Conservation (phyloP, 2,113 vertebrate genomes). For the Sitta europaea region DNA sequence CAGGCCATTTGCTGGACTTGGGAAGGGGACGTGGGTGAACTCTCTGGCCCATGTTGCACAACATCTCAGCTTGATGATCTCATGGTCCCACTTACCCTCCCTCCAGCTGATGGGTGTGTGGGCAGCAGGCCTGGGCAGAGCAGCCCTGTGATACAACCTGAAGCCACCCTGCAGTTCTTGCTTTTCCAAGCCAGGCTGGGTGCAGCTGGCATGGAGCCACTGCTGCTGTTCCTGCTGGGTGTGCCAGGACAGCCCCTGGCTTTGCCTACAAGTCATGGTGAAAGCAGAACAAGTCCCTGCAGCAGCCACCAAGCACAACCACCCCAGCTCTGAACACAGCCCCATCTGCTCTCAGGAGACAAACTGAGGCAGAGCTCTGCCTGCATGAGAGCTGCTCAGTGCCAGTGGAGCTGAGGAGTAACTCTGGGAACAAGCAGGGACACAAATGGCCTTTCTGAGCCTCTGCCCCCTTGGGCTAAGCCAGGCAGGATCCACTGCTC, state of each 20-base stretch:
- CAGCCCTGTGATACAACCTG: not conserved
- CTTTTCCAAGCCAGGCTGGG: not conserved
- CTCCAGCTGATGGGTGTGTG: not conserved
- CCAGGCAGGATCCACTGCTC: not conserved
- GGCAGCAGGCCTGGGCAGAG: not conserved
- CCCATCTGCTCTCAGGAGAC: not conserved
- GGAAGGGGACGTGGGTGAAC: not conserved
- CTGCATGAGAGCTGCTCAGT: not conserved
- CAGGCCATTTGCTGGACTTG: not conserved
- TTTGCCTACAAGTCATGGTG: not conserved
- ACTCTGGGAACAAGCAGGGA: not conserved
- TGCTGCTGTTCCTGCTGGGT: fast-evolving
- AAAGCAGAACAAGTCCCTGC: not conserved
- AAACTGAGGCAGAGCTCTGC: not conserved
- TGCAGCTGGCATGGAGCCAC: not conserved
- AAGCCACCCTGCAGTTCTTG: not conserved
- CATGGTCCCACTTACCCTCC: not conserved
- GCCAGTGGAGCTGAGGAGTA: not conserved
- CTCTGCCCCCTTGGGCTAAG: not conserved
- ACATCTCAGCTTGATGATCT: not conserved
- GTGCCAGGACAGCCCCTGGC: not conserved
- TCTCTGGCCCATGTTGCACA: not conserved
- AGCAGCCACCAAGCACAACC: not conserved
- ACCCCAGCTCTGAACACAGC: not conserved
- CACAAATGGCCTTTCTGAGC: not conserved